phyloP scores from a whole-genome alignment of 35 echinoderm and acorn worm genomes.

The Eucidaris tribuloides region DNA sequence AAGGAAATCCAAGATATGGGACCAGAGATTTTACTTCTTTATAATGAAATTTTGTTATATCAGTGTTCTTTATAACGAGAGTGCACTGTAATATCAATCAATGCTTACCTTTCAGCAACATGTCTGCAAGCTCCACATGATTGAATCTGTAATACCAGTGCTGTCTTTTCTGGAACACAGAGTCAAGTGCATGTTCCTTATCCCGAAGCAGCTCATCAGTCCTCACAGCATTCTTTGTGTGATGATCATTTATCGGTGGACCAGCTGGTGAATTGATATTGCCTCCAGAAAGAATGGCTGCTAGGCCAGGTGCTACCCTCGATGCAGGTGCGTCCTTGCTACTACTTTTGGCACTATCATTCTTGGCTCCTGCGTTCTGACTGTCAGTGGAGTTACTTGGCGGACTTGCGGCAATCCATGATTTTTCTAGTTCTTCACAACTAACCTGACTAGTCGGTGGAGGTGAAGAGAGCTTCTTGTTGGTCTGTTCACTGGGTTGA shows the following conservation, averaged over 20 bases:
- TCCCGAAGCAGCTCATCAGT: not conserved
- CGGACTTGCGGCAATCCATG: constrained; percentile 1
- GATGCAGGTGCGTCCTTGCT: not conserved
- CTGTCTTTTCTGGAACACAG: not conserved
- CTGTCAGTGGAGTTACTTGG: not conserved
- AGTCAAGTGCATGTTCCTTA: not conserved
- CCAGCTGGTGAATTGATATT: not conserved
- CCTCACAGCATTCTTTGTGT: not conserved
- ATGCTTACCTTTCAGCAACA: constrained; percentile 10
- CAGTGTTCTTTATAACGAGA: not conserved
- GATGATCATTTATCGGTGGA: not conserved
- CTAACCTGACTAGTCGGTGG: not conserved
- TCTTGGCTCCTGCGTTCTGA: not conserved
- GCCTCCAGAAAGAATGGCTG: constrained; percentile 6
- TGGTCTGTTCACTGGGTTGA: not conserved
- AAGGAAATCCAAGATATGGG: not conserved
- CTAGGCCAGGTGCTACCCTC: not conserved
- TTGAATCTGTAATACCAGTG: not conserved
- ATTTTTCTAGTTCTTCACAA: constrained; percentile 14
- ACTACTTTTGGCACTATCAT: not conserved
- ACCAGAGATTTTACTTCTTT: not conserved
- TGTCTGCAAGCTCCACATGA: not conserved
- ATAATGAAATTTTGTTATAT: not conserved
- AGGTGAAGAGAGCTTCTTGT: not conserved
- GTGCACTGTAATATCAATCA: not conserved